phyloP scores from a whole-genome alignment of 1,140 invertebrate species.

The Orchestia grillus region DNA sequence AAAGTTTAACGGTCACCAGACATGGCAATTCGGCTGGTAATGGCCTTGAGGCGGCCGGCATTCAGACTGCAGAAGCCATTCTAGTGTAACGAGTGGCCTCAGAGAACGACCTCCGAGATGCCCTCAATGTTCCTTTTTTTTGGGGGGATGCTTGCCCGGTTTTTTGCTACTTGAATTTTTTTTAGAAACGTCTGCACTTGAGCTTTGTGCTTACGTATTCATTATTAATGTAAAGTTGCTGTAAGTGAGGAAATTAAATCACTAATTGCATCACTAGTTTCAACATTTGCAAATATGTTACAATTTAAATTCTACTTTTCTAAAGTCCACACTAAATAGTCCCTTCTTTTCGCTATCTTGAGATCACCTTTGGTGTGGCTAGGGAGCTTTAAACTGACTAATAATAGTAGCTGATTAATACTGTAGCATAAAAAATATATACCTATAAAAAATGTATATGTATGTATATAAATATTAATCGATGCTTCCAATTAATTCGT shows the following conservation, averaged over 20 bases:
- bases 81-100: constrained; percentile 3
- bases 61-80: constrained; percentile 39
- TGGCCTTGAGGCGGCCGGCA: constrained; percentile 5
- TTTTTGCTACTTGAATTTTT: background rate
- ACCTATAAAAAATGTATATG: too few species aligned
- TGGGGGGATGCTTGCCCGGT: background rate
- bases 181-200: background rate
- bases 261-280: too few species aligned
- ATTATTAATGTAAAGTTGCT: background rate
- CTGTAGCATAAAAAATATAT: too few species aligned
- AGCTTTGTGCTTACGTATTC: background rate
- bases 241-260: background rate
- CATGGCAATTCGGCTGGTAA: constrained; percentile 12
- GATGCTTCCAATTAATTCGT: background rate
- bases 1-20: constrained; percentile 30
- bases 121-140: background rate
- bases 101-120: constrained; percentile 12
- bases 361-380: too few species aligned
- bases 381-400: too few species aligned
- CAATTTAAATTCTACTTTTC: too few species aligned
- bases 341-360: too few species aligned
- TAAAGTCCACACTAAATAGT: too few species aligned
- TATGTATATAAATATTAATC: too few species aligned
- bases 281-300: too few species aligned
- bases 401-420: too few species aligned